Conservation (phyloP, 2,113 vertebrate species). For the Vimba vimba region DNA sequence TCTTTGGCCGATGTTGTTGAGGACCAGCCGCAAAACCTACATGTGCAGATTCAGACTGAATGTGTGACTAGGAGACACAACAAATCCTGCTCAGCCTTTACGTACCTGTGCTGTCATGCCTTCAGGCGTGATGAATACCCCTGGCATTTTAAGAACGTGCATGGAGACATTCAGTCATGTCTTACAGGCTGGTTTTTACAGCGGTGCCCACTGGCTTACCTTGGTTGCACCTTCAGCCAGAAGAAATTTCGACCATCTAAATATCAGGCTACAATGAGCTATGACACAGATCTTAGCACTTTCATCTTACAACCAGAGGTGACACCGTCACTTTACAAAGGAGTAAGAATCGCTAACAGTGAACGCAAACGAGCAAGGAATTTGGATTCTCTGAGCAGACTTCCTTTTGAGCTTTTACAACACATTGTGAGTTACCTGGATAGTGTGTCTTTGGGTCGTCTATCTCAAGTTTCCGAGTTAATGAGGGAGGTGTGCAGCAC, state of each 20-base stretch:
- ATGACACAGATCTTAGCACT: slow-evolving; percentile 83
- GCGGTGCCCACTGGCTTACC: slow-evolving; percentile 90
- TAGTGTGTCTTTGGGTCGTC: slow-evolving; percentile 88
- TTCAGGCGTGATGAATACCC: slow-evolving; percentile 90
- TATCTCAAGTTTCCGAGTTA: slow-evolving; percentile 87
- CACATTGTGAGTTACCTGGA: slow-evolving; percentile 91
- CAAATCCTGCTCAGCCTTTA: slow-evolving; percentile 90
- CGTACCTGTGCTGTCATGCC: slow-evolving; percentile 86
- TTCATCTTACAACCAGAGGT: slow-evolving; percentile 85
- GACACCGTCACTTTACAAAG: slow-evolving; percentile 52
- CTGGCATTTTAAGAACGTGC: slow-evolving; percentile 89
- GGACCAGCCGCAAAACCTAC: slow-evolving; percentile 72
- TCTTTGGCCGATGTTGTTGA: slow-evolving; percentile 81
- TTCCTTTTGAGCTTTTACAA: slow-evolving; percentile 89
- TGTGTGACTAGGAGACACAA: slow-evolving; percentile 87
- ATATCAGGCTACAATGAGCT: slow-evolving; percentile 80
- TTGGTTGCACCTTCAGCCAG: slow-evolving; percentile 91
- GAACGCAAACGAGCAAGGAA: slow-evolving; percentile 59
- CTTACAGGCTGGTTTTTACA: slow-evolving; percentile 92
- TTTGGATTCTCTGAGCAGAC: slow-evolving; percentile 78
- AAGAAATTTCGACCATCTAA: slow-evolving; percentile 83
- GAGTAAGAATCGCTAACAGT: slow-evolving; percentile 24
- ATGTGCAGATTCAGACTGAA: slow-evolving; percentile 87
- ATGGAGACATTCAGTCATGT: slow-evolving; percentile 89
- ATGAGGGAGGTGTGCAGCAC: slow-evolving; percentile 91